Evolutionary conservation across 1,140 invertebrate genomes (phyloP), one percentile per base, ranked within the genome.

Genomic region (Brevipalpus yothersi): DNA sequence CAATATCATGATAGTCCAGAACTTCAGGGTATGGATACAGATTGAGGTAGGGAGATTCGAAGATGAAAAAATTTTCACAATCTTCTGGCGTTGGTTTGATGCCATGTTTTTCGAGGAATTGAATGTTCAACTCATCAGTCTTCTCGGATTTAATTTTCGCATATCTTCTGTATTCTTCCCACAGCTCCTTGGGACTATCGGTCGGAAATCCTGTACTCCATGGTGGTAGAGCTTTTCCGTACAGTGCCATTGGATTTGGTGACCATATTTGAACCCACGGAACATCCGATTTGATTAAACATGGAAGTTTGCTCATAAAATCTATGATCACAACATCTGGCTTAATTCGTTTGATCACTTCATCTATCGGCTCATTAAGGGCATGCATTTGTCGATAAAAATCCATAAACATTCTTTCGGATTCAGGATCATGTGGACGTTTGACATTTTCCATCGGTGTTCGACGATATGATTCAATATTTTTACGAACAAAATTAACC

Each of bases 21-120:
- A 62, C 61, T 58, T 61, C 42, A 17, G 61, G 61, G 41, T 62
- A 62, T 41, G 41, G 13, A 41, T 62, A 62, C 19, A 62, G 40
- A 21, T 62, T 62, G 5, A 62, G 49, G 17, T 57, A 62, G 12
- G 61, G 61, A 42, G 61, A 62, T n/a, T 13, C 49, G 10, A n/a
- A n/a, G 2, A 51, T 2, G 9, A 19, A 19, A 51, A 51, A 19
- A n/a, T 10, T 13, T 19, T 51, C 49, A 19, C n/a, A 31, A 31
- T 31, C 49, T 51, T 13, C 9, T 51, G 13, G n/a, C 7, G n/a
- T 19, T 10, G 49, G 49, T n/a, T 17, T 13, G 2, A 17, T 1
- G 1, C 49, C 49, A n/a, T 17, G 12, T 19, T 19, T 51, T 3
- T 10, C 21, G 13, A 51, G 21, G n/a, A n/a, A 51, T n/a, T 13